Evolutionary conservation across 2,113 vertebrate genomes (phyloP).

Genomic region (Gavialis gangeticus): DNA sequence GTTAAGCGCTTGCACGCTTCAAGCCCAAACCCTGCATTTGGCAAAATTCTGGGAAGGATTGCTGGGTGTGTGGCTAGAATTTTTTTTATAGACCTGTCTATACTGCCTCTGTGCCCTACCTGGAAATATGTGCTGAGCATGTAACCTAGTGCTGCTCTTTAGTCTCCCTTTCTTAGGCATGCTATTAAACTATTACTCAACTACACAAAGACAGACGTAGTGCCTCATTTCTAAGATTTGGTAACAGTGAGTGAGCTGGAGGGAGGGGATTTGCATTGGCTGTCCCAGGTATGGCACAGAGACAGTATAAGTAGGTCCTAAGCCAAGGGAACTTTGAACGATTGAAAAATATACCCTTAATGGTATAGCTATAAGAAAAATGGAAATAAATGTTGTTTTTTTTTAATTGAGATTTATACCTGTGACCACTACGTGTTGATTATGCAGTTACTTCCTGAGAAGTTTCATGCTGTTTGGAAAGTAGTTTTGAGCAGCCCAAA

Average conservation of each 20-base stretch:
- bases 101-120: too few species aligned
- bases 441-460: neutral
- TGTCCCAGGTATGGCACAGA: too few species aligned
- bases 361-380: neutral
- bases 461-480: neutral
- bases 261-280: too few species aligned
- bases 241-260: too few species aligned
- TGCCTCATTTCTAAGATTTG: too few species aligned
- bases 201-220: too few species aligned
- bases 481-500: accelerated
- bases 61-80: neutral
- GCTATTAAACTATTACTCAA: too few species aligned
- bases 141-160: too few species aligned
- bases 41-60: neutral
- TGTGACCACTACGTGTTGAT: neutral
- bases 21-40: neutral
- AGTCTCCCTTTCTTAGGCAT: neutral
- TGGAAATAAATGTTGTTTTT: too few species aligned
- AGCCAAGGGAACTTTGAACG: neutral
- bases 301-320: too few species aligned
- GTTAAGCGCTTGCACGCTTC: neutral
- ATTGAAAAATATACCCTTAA: neutral
- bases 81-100: too few species aligned
- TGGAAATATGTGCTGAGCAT: too few species aligned
- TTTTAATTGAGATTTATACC: neutral